Percentiles rank a stretch among this genome's conserved stretches.
These are phyloP conservation scores for Petrocephalus microphthalmus DNA, from an alignment of 2,113 vertebrate genomes.

Conservation along the genomic window DNA sequence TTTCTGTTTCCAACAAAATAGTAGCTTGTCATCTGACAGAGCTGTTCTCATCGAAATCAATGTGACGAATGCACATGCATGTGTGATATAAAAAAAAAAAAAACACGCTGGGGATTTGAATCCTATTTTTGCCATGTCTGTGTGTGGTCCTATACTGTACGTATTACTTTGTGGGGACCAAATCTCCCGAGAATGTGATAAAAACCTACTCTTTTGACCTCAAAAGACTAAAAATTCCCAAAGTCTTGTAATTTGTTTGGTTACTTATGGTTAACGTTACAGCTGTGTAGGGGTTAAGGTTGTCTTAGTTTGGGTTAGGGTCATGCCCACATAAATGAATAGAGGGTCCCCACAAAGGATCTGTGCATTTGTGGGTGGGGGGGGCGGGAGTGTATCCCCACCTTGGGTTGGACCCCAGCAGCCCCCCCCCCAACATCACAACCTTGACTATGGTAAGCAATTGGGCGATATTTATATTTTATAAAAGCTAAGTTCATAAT, in stretches of 20 bases:
- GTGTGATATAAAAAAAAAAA: constrained; percentile 15
- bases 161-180: neutral
- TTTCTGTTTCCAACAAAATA: constrained; percentile 17
- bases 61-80: constrained; percentile 40
- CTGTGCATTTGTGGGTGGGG: neutral
- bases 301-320: too few species aligned
- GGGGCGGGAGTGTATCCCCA: neutral
- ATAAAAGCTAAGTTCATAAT: neutral
- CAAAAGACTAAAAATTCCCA: neutral
- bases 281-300: too few species aligned
- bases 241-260: too few species aligned
- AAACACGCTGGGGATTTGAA: neutral
- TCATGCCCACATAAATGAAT: too few species aligned
- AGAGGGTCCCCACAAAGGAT: neutral
- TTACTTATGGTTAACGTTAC: too few species aligned
- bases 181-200: neutral
- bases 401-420: neutral
- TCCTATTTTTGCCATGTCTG: neutral
- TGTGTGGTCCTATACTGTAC: too few species aligned
- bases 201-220: neutral
- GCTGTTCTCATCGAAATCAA: constrained; percentile 41
- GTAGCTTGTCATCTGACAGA: constrained; percentile 39
- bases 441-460: neutral
- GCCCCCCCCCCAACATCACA: neutral
- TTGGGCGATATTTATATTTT: neutral